phyloP scores from a whole-genome alignment of 1,140 invertebrate species.

The Arion vulgaris region DNA sequence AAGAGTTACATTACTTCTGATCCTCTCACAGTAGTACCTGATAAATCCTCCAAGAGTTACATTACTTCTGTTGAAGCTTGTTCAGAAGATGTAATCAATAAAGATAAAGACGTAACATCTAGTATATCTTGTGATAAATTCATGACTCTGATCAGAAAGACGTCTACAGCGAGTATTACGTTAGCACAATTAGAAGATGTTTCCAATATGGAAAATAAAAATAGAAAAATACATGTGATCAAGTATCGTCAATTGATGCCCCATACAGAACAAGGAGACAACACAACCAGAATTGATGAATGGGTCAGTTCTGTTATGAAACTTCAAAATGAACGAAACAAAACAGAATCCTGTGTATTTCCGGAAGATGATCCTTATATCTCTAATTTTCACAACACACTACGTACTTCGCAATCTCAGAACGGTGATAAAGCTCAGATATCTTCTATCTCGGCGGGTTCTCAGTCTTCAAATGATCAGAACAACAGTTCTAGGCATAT shows the following conservation, averaged over 20 bases:
- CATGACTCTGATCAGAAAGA: not conserved
- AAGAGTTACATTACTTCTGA: no score
- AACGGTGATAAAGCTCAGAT: not conserved
- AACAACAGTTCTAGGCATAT: no score
- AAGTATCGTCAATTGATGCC: not conserved
- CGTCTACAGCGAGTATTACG: slow-evolving; percentile 5
- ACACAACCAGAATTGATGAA: slow-evolving; percentile 39
- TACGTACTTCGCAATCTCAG: no score
- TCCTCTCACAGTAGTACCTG: no score
- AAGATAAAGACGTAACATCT: not conserved
- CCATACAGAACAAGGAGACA: not conserved
- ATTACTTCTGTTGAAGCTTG: not conserved
- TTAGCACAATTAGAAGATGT: not conserved
- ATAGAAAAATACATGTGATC: slow-evolving; percentile 27
- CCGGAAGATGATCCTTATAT: not conserved
- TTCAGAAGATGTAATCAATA: not conserved
- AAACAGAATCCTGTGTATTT: not conserved
- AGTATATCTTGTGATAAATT: not conserved
- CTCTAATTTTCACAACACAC: not conserved
- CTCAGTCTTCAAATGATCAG: not conserved
- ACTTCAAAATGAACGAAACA: slow-evolving; percentile 15
- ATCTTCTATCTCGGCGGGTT: not conserved
- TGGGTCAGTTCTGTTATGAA: slow-evolving; percentile 42
- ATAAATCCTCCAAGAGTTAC: no score
- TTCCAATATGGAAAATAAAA: not conserved